Conservation (phyloP, 2,797 vertebrate genomes). For the Trichosurus vulpecula region DNA sequence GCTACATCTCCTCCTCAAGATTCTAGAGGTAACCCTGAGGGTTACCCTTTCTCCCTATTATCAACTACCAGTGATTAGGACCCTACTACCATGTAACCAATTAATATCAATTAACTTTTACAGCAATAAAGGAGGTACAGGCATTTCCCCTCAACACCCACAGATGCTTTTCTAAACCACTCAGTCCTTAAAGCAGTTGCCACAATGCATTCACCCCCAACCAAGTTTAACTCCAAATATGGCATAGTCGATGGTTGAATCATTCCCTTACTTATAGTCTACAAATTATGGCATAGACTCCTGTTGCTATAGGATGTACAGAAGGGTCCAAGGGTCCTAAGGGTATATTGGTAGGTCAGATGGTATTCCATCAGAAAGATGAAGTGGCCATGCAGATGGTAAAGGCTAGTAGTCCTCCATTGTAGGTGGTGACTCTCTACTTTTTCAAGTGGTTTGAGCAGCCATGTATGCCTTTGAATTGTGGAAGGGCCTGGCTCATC, state of each 20-base stretch:
- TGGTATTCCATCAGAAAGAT: background rate
- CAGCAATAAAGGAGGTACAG: background rate
- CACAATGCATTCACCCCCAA: background rate
- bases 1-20: background rate
- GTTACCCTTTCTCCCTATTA: background rate
- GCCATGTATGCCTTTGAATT: background rate
- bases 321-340: background rate
- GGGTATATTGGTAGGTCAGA: background rate
- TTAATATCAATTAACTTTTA: background rate
- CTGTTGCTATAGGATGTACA: background rate
- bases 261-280: background rate
- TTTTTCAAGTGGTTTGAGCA: background rate
- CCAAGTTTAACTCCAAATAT: background rate
- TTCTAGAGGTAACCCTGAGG: background rate
- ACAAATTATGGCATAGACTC: background rate
- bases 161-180: background rate
- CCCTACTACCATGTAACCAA: background rate
- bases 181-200: background rate
- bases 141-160: background rate
- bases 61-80: background rate
- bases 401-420: background rate
- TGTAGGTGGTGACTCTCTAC: background rate
- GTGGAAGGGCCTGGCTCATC: background rate
- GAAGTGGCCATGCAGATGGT: background rate
- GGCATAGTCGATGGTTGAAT: background rate